Evolutionary conservation across 2,113 vertebrate genomes (phyloP).

Genomic region (Guaruba guarouba): DNA sequence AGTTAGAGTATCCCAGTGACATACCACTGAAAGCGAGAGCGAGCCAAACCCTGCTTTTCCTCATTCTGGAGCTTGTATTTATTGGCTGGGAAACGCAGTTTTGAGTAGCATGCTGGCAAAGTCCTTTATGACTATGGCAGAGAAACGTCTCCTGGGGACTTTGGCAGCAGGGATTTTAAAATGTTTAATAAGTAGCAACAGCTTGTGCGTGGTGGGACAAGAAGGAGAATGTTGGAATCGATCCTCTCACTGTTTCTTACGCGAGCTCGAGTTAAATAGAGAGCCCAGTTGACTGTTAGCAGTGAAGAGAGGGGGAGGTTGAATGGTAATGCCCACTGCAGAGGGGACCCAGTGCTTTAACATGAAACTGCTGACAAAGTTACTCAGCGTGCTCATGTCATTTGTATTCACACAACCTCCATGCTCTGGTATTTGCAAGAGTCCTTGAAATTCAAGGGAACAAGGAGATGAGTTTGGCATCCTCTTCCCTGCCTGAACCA

Average conservation of each 20-base stretch:
- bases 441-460: conserved; percentile 61
- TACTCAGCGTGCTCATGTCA: conserved; percentile 38
- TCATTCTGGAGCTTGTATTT: conserved; percentile 57
- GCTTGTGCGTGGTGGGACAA: conserved; percentile 57
- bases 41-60: conserved; percentile 41
- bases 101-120: conserved; percentile 59
- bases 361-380: conserved; percentile 56
- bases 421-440: conserved; percentile 43
- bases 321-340: conserved; percentile 24
- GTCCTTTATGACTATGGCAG: conserved; percentile 52
- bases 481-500: not conserved
- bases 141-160: conserved; percentile 55
- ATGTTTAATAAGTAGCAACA: conserved; percentile 64
- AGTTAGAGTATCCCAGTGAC: conserved; percentile 49
- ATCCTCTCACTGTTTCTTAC: conserved; percentile 26
- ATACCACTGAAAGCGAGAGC: conserved; percentile 59
- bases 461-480: conserved; percentile 19
- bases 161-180: conserved; percentile 64
- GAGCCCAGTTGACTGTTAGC: conserved; percentile 28
- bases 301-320: not conserved
- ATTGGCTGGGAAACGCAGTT: conserved; percentile 56
- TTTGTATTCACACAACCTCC: conserved; percentile 56
- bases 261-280: not conserved
- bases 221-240: conserved; percentile 28
- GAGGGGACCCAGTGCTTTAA: conserved; percentile 37